Percentiles rank a stretch among this genome's conserved stretches.
Evolutionary conservation across 1,140 invertebrate genomes (phyloP).

Genomic region (Pteromalus puparum): DNA sequence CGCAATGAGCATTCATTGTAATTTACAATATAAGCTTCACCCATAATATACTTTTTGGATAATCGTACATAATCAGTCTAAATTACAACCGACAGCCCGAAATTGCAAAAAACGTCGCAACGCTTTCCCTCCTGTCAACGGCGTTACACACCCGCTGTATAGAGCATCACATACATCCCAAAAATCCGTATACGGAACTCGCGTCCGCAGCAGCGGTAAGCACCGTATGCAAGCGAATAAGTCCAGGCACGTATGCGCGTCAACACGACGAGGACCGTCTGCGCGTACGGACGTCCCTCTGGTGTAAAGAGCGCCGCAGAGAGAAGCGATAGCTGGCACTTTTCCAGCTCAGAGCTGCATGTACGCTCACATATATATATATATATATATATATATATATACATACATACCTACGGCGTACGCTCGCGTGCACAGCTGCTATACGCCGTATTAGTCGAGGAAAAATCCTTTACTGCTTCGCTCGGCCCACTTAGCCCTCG

Average conservation of each 20-base stretch:
- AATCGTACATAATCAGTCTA: too few species aligned
- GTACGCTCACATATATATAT: too few species aligned
- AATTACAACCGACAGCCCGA: too few species aligned
- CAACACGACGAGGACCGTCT: not conserved
- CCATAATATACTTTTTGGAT: too few species aligned
- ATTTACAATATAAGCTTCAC: too few species aligned
- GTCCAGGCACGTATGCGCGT: not conserved
- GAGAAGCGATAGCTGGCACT: constrained; percentile 1
- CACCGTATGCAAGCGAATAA: not conserved
- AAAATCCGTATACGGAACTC: not conserved
- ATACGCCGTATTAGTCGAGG: not conserved
- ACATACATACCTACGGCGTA: not conserved
- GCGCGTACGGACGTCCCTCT: not conserved
- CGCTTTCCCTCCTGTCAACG: too few species aligned
- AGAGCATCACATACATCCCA: too few species aligned
- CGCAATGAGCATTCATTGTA: too few species aligned
- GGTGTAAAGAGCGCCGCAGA: not conserved
- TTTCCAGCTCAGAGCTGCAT: not conserved
- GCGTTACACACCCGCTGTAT: too few species aligned
- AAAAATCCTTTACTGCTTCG: constrained; percentile 5
- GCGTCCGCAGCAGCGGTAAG: not conserved
- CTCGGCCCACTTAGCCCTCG: not conserved
- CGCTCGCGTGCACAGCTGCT: not conserved
- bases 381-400: too few species aligned
- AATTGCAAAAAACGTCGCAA: too few species aligned